Conservation (phyloP, 1,140 invertebrate genomes). For the Proales similis region DNA sequence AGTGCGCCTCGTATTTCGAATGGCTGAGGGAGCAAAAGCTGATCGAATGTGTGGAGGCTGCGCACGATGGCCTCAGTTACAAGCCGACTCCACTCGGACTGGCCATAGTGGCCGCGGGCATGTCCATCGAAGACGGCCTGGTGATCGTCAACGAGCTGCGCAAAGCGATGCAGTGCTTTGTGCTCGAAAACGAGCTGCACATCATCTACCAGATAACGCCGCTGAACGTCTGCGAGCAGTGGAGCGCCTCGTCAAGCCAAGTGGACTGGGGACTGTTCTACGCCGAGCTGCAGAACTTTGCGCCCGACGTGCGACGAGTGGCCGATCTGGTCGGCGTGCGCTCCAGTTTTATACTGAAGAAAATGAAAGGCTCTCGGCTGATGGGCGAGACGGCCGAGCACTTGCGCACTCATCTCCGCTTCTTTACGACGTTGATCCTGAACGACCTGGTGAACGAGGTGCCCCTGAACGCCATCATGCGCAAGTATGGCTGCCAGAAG, state of each 20-base stretch:
- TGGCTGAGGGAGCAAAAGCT: constrained; percentile 43
- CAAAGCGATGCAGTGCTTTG: constrained; percentile 77
- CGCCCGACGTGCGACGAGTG: constrained; percentile 71
- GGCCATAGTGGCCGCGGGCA: constrained; percentile 81
- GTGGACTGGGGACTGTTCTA: constrained; percentile 37
- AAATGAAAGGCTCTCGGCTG: constrained; percentile 63
- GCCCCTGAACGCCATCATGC: constrained; percentile 67
- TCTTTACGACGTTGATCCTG: constrained; percentile 82
- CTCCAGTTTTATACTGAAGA: constrained; percentile 75
- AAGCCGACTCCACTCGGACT: constrained; percentile 71
- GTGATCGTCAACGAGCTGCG: constrained; percentile 80
- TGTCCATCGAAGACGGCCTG: constrained; percentile 82
- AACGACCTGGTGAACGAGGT: constrained; percentile 87
- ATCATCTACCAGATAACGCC: constrained; percentile 73
- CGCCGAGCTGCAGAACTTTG: constrained; percentile 51
- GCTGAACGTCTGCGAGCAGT: constrained; percentile 32
- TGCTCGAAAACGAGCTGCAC: constrained; percentile 87
- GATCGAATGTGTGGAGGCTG: constrained; percentile 38
- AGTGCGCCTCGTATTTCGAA: constrained; percentile 40
- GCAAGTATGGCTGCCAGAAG: constrained; percentile 74
- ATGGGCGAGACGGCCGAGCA: constrained; percentile 43
- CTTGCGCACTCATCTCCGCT: constrained; percentile 56
- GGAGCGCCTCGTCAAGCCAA: constrained; percentile 15
- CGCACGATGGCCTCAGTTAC: neutral
- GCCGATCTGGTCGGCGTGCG: constrained; percentile 81